Evolutionary conservation across 2,113 vertebrate genomes (phyloP), one percentile per base, ranked within the genome.

Genomic region (Sarotherodon lohbergeri): DNA sequence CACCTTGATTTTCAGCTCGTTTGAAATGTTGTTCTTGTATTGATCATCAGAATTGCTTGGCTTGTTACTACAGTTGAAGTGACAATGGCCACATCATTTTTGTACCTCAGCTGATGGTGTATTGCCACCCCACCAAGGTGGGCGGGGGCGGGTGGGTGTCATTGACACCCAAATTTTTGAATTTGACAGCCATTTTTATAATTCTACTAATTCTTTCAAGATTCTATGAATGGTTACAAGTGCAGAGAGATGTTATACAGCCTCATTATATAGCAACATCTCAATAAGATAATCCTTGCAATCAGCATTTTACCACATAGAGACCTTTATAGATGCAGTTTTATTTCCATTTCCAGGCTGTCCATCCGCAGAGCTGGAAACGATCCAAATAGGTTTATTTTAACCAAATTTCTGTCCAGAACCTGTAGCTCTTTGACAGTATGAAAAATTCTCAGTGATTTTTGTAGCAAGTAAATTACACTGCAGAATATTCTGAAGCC

Each of bases 361-460:
- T 46, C 41, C 13, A 27, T 76, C 68, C 9, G 6, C 24, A 27
- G 41, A 48, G 41, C 68, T 29, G 0, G 41, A 48, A 76, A 29
- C 0, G 0, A 29, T 6, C 22, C 24, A 17, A 11, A 29, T 0
- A 17, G 22, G 5, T 48, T 76, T 0, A 48, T 10, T 76, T 76
- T 11, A 29, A 76, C 41, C 41, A 76, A 11, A 76, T 48, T 29
- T 48, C 43, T 27, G 9, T 29, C 41, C 41, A 48, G 13, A 19
- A 48, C 9, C 43, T 29, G 24, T 48, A 19, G 24, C 14, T 76
- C 5, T 73, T 27, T 76, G 43, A 76, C 16, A 48, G 3, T 22
- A 76, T 76, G 2, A 29, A 76, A 7, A 48, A 24, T 17, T 59
- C 13, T 57, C 36, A 27, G 24, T 43, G 10, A 57, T 3, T 57